Evolutionary conservation across 2,113 vertebrate species (phyloP).

Genomic region (Pachycephala philippinensis): DNA sequence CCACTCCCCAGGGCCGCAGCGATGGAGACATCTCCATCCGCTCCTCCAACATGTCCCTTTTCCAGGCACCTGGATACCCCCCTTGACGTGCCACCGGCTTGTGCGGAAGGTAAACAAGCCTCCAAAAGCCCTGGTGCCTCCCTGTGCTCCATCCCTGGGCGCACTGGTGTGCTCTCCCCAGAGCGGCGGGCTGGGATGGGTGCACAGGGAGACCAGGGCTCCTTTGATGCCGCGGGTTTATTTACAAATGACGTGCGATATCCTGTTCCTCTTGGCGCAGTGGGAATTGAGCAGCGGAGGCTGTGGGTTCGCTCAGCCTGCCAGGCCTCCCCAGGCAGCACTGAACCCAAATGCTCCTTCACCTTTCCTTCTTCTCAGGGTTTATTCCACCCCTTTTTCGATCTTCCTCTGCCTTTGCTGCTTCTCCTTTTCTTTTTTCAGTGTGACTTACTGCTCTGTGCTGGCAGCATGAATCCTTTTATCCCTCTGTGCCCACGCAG

Average conservation of each 20-base stretch:
- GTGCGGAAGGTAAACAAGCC: neutral
- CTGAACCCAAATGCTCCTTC: neutral
- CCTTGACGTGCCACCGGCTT: neutral
- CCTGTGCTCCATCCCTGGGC: rapidly evolving
- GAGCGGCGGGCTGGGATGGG: neutral
- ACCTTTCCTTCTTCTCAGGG: neutral
- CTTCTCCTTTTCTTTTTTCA: neutral
- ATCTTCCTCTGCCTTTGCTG: neutral
- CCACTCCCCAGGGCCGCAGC: neutral
- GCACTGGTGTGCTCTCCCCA: neutral
- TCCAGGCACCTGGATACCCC: neutral
- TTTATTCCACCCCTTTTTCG: neutral
- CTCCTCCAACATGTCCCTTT: rapidly evolving
- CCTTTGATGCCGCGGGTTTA: neutral
- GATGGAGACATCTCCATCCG: neutral
- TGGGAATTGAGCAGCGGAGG: neutral
- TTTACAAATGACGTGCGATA: neutral
- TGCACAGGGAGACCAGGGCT: neutral
- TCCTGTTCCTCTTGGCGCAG: neutral
- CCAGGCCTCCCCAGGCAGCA: neutral
- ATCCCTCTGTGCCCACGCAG: neutral
- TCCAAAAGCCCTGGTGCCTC: neutral
- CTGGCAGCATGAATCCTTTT: neutral
- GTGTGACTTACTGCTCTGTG: neutral
- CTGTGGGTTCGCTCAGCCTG: neutral